Base-by-base conservation (phyloP, 2,888 invertebrate species). In the Cylindroiulus punctatus region DNA sequence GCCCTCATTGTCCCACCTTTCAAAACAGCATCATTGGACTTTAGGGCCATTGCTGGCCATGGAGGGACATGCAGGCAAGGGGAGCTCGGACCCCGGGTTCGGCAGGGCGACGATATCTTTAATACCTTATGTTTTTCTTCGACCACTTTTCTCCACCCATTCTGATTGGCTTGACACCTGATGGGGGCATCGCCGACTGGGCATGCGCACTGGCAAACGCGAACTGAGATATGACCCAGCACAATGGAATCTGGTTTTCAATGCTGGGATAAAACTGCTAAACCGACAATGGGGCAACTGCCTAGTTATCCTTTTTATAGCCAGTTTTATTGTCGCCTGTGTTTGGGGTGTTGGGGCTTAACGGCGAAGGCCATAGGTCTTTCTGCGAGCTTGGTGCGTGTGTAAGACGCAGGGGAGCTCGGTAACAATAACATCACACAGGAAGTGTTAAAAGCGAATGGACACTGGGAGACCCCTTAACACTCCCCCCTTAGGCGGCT, bases 141-240 rank as follows among this genome's bases (percentile, higher is more conserved):
- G 40, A 26, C 83, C 44, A 12, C 42, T 22, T 83, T 83, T 83
- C 83, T 83, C 44, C 83, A 42, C 83, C 83, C 44, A 22, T 83
- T 44, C 44, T 83, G 83, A 83, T 83, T 83, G 83, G 83, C 42
- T 83, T 83, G 83, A 83, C 83, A 83, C 83, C 83, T 83, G 30
- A 76, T 76, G 83, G 83, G 42, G n/a, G 12, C 40, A 83, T 83
- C 42, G 76, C 14, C n/a, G 17, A 30, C 17, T 76, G 76, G 76
- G 30, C 76, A 76, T 76, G 76, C 76, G 65, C 65, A 65, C 65
- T 65, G 30, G n/a, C 36, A 83, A 83, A 40, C 36, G 83, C 36
- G 42, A 83, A 83, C 42, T 83, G 8, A 42, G 83, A 83, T 44
- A 82, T 36, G n/a, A 36, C 36, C 36, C 1, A 32, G n/a, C n/a